Conservation (phyloP, 1,140 invertebrate genomes). For the Heliothis virescens region DNA sequence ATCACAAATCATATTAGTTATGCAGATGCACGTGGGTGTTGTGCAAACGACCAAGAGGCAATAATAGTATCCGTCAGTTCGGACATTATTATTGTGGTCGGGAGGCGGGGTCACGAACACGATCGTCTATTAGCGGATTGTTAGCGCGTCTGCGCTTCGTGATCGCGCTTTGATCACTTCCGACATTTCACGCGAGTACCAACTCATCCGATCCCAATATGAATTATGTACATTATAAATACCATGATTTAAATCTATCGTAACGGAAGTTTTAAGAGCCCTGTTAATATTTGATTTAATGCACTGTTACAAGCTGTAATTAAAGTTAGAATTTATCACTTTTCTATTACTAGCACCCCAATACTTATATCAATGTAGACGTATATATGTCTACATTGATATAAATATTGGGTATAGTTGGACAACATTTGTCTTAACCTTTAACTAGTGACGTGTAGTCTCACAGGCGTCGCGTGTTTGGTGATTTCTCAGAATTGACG, state of each 20-base stretch:
- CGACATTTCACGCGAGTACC: conserved; percentile 61
- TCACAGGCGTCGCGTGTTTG: too few relatives aligned
- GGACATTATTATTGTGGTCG: conserved; percentile 62
- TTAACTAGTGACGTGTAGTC: too few relatives aligned
- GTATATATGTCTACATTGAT: too few relatives aligned
- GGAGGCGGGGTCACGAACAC: conserved; percentile 63
- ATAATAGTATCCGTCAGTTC: conserved; percentile 49
- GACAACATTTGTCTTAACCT: too few relatives aligned
- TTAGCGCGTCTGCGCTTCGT: conserved; percentile 73
- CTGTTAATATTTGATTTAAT: conserved; percentile 17
- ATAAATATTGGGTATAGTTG: too few relatives aligned
- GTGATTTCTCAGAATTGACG: too few relatives aligned
- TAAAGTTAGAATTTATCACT: not conserved
- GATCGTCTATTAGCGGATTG: conserved; percentile 77
- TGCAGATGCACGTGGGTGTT: conserved; percentile 37
- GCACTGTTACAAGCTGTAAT: conserved; percentile 1
- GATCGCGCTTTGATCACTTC: conserved; percentile 73
- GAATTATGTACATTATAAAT: conserved; percentile 44
- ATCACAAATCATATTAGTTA: conserved; percentile 34
- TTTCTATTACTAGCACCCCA: too few relatives aligned
- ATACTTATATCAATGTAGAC: too few relatives aligned
- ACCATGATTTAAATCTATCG: conserved; percentile 28
- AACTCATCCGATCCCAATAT: conserved; percentile 38
- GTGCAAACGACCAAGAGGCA: conserved; percentile 40
- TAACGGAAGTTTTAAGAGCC: conserved; percentile 15